These are phyloP conservation scores for Brachymystax lenok DNA, from an alignment of 2,797 vertebrate genomes.

Conservation along the genomic window DNA sequence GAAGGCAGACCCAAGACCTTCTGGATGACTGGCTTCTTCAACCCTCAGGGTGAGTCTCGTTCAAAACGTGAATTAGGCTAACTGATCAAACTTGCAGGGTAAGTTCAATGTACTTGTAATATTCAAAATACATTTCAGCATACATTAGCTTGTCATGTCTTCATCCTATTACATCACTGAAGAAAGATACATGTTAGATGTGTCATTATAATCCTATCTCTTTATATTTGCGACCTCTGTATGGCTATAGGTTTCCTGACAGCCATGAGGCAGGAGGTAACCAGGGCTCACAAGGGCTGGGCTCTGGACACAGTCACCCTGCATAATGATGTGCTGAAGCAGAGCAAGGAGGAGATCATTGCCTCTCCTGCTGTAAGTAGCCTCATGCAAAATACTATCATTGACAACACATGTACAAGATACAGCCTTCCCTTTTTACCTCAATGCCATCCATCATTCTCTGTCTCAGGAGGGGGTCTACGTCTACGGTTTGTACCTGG, in stretches of 20 bases:
- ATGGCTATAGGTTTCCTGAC: conserved; percentile 78
- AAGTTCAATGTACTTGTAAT: neutral
- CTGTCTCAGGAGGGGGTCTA: conserved; percentile 81
- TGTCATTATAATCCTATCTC: neutral
- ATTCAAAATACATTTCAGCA: neutral
- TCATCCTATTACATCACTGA: neutral
- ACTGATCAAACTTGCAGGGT: neutral
- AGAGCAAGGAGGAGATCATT: conserved; percentile 76
- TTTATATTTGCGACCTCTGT: neutral
- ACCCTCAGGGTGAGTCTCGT: conserved; percentile 79
- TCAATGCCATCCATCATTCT: neutral
- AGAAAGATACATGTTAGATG: neutral
- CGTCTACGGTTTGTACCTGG: conserved; percentile 81
- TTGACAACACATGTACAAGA: neutral
- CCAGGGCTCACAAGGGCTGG: conserved; percentile 85
- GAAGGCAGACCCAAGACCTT: conserved; percentile 80
- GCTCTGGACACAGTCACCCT: conserved; percentile 81
- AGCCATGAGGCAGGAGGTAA: conserved; percentile 86
- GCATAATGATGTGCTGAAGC: conserved; percentile 80
- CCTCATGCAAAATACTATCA: neutral
- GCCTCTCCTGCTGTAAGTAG: conserved; percentile 50
- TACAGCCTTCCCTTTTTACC: neutral
- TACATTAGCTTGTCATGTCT: neutral
- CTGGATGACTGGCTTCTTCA: conserved; percentile 91
- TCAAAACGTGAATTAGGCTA: neutral